These are phyloP conservation scores for Heliconius ismenius DNA, from an alignment of 2,888 invertebrate species.

Conservation along the genomic window DNA sequence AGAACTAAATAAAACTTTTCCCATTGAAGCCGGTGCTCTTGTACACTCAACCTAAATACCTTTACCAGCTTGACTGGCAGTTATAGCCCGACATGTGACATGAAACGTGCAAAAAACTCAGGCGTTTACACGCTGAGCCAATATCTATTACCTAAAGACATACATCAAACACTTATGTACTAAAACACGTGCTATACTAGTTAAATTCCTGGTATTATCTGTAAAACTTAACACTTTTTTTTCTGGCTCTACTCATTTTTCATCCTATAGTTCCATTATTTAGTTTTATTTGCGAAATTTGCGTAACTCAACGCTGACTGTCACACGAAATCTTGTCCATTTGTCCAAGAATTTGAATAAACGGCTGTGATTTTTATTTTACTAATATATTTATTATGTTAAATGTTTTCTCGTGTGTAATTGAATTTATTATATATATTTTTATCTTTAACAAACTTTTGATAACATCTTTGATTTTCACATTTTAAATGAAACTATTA, in stretches of 20 bases:
- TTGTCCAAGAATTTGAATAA: too few species aligned
- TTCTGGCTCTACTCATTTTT: background rate
- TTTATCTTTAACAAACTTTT: too few species aligned
- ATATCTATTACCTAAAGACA: constrained; percentile 26
- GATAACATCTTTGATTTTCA: too few species aligned
- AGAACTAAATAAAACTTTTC: constrained; percentile 16
- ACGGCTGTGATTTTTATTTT: too few species aligned
- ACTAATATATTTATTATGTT: too few species aligned
- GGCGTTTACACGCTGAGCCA: constrained; percentile 15
- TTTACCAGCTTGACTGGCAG: constrained; percentile 33
- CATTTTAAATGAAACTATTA: too few species aligned
- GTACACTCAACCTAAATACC: constrained; percentile 41
- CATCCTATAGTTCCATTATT: background rate
- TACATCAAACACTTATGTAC: constrained; percentile 17
- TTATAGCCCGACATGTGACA: constrained; percentile 38
- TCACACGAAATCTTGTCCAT: too few species aligned
- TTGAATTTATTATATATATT: too few species aligned
- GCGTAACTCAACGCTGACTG: too few species aligned
- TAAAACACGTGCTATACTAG: too few species aligned
- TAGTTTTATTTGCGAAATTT: too few species aligned
- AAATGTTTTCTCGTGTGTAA: too few species aligned
- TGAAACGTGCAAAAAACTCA: constrained; percentile 35
- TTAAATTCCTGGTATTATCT: background rate
- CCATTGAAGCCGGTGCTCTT: constrained; percentile 27
- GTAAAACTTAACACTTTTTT: background rate